Percentiles rank a stretch among this genome's conserved stretches.
These are phyloP conservation scores for Centropyge bicolor DNA, from an alignment of 2,797 vertebrate genomes.

Conservation along the genomic window DNA sequence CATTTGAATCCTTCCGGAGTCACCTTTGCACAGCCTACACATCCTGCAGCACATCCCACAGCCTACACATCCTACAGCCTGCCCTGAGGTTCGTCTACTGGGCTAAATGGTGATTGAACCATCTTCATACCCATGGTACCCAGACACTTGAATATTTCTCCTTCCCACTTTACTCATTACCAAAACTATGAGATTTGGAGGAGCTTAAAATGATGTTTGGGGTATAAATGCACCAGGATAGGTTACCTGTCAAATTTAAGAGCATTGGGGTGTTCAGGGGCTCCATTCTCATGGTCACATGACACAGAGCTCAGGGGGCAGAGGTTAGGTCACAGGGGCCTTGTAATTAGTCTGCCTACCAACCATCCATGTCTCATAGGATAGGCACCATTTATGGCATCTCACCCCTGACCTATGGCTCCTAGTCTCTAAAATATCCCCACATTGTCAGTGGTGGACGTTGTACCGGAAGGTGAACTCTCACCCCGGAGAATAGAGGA, in stretches of 20 bases:
- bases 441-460: conserved; percentile 42
- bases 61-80: not conserved
- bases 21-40: conserved; percentile 1
- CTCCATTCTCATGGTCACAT: conserved; percentile 59
- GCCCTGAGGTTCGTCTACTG: not conserved
- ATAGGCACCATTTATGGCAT: conserved; percentile 77
- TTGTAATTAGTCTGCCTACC: conserved; percentile 77
- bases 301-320: conserved; percentile 67
- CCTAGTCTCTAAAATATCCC: conserved; percentile 75
- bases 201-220: not conserved
- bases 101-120: not conserved
- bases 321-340: conserved; percentile 80
- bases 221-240: not conserved
- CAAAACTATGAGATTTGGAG: not conserved
- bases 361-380: conserved; percentile 70
- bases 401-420: conserved; percentile 81
- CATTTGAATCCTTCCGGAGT: conserved; percentile 42
- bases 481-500: conserved; percentile 44
- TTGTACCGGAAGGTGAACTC: conserved; percentile 56
- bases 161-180: not conserved
- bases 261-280: not conserved
- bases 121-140: not conserved
- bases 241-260: not conserved
- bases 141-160: not conserved
- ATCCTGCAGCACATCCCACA: too few relatives aligned